A percentile compares a stretch with the other conserved stretches of the same genome.
These are phyloP conservation scores for Leucophenga montana DNA, from an alignment of 2,888 invertebrate species.

Conservation along the genomic window DNA sequence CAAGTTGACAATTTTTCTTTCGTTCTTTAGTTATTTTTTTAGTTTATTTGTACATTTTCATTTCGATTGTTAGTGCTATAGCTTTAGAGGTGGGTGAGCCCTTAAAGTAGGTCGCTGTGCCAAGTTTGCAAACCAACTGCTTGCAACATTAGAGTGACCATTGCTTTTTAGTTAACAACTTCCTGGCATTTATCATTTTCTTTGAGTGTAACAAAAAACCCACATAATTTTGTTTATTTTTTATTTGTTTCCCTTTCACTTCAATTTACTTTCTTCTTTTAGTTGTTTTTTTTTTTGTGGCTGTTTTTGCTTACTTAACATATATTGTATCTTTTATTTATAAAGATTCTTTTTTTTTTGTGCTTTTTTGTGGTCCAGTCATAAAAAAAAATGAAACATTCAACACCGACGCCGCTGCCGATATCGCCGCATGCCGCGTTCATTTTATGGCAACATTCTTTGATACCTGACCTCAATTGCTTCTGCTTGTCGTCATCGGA, in stretches of 20 bases:
- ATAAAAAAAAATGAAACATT: slow-evolving; percentile 63
- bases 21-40: neutral
- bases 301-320: slow-evolving; percentile 18
- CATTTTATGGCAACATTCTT: slow-evolving; percentile 67
- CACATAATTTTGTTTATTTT: slow-evolving; percentile 5
- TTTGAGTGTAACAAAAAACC: slow-evolving; percentile 4
- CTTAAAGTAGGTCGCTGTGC: slow-evolving; percentile 47
- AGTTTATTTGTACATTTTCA: neutral
- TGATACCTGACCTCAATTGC: slow-evolving; percentile 69
- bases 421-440: slow-evolving; percentile 38
- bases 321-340: slow-evolving; percentile 40
- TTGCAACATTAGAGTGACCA: slow-evolving; percentile 43
- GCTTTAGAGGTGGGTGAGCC: slow-evolving; percentile 45
- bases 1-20: slow-evolving; percentile 27
- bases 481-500: slow-evolving; percentile 49
- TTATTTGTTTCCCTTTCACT: slow-evolving; percentile 65
- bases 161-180: slow-evolving; percentile 5
- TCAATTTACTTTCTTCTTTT: slow-evolving; percentile 66
- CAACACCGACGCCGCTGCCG: slow-evolving; percentile 38
- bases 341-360: slow-evolving; percentile 40
- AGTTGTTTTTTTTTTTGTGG: slow-evolving; percentile 35
- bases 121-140: slow-evolving; percentile 32
- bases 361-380: slow-evolving; percentile 51
- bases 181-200: neutral
- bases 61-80: slow-evolving; percentile 16